Base-by-base conservation (phyloP, 2,113 vertebrate species). In the Pluvianellus socialis region DNA sequence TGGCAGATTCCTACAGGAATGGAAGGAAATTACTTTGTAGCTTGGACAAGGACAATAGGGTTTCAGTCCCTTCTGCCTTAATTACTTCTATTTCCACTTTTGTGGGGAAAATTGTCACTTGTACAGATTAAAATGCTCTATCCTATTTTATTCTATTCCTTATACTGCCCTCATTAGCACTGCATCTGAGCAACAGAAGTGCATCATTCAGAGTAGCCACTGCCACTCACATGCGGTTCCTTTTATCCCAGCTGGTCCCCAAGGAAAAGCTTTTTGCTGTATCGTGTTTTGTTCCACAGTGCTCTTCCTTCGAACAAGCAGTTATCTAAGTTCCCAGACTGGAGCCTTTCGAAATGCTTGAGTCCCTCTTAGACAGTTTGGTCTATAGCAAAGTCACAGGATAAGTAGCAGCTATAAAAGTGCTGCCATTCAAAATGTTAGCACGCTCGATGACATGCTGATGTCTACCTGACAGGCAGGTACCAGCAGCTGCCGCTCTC, bases 381-480 rank as follows among this genome's bases (percentile, higher is more conserved):
- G 20, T 42, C 22, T 44, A 35, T 22, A 28, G 13, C 33, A 62
- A 59, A 58, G 33, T 70, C 61, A 70, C 4, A 4, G 5, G 32
- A 21, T 32, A 80, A 32, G 33, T 80, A 59, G 17, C 19, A 44
- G 8, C n/a, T 7, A 4, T 4, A 80, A 30, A 80, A 75, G 33
- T 58, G 38, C 10, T 38, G 22, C 77, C 42, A 35, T 12, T 81
- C n/a, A 71, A 38, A 84, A 66, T 17, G 8, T 49, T 45, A 68
- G 4, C 53, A 35, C 1, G 0, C 45, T 40, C 40, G n/a, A 52
- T 40, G 10, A 38, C 2, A 10, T 10, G 16, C 8, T 50, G 5
- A 7, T 71, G 1, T 33, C 47, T 66, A 21, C 49, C 24, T 65
- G 59, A 65, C 11, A 80, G 44, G 27, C 38, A 61, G 55, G 16